phyloP scores from a whole-genome alignment of 2,888 invertebrate genomes.

The Ischnus inquisitorius region DNA sequence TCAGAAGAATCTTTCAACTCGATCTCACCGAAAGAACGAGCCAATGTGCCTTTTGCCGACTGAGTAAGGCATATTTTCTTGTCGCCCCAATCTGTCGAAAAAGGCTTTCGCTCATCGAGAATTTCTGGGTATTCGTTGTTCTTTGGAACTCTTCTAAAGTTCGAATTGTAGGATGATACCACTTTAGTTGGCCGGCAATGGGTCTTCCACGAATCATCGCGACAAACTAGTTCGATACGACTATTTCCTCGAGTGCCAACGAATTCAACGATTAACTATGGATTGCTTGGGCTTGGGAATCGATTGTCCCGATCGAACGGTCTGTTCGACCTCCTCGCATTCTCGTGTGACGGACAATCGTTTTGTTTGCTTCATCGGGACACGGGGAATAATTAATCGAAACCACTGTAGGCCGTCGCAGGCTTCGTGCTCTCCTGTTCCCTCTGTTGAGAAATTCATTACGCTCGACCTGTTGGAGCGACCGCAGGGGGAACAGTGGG shows the following conservation, averaged over 20 bases:
- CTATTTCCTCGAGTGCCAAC: not conserved
- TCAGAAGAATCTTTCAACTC: not conserved
- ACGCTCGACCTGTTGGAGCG: conserved; percentile 4
- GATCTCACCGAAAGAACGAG: conserved; percentile 20
- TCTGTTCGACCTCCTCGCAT: not conserved
- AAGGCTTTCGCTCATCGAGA: conserved; percentile 8
- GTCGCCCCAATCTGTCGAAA: conserved; percentile 3
- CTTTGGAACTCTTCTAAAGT: not conserved
- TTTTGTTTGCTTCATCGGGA: conserved; percentile 28
- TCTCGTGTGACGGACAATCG: conserved; percentile 27
- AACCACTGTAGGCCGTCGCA: not conserved
- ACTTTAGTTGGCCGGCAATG: not conserved
- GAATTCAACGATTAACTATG: not conserved
- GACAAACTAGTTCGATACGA: not conserved
- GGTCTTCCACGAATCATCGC: not conserved
- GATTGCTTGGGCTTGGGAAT: conserved; percentile 21
- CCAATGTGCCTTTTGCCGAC: not conserved
- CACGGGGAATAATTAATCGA: conserved; percentile 15
- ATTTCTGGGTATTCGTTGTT: too few relatives aligned
- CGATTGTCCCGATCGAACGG: not conserved
- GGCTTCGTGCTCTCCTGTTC: not conserved
- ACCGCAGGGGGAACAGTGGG: not conserved
- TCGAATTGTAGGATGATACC: not conserved
- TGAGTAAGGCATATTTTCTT: conserved; percentile 5
- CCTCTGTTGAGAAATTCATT: not conserved